phyloP scores from a whole-genome alignment of 2,113 vertebrate species.

The Malaclemys terrapin region DNA sequence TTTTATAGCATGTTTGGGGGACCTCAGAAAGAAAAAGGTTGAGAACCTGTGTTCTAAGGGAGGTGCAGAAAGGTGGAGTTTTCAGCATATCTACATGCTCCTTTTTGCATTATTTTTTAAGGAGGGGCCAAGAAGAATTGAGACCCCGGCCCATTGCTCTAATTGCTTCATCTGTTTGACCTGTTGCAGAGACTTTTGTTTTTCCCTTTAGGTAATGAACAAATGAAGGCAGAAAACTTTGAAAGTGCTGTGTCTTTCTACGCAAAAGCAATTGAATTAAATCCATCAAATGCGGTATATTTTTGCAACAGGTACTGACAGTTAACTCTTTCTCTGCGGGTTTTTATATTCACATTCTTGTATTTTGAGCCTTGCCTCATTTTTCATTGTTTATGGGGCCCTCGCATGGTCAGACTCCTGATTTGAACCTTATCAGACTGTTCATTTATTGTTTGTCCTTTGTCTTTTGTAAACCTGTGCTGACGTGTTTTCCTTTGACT shows the following conservation, averaged over 20 bases:
- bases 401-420: background rate
- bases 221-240: conserved; percentile 96
- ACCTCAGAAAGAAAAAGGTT: too few species aligned
- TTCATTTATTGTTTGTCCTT: background rate
- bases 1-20: too few species aligned
- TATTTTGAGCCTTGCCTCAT: rapidly evolving
- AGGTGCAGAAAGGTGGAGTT: rapidly evolving
- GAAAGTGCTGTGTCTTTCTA: conserved; percentile 92
- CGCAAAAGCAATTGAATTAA: conserved; percentile 92
- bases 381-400: background rate
- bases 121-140: rapidly evolving
- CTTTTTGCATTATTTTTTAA: background rate
- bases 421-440: background rate
- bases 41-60: too few species aligned
- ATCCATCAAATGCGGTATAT: conserved; percentile 95
- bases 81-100: background rate
- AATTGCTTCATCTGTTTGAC: rapidly evolving
- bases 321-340: background rate
- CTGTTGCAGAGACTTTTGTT: rapidly evolving
- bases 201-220: conserved; percentile 88
- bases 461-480: background rate
- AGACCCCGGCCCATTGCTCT: rapidly evolving
- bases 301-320: conserved; percentile 93
- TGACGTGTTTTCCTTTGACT: background rate
- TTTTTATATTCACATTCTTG: rapidly evolving